Conservation (phyloP, 2,113 vertebrate genomes). For the Gymnocephalus cernua region DNA sequence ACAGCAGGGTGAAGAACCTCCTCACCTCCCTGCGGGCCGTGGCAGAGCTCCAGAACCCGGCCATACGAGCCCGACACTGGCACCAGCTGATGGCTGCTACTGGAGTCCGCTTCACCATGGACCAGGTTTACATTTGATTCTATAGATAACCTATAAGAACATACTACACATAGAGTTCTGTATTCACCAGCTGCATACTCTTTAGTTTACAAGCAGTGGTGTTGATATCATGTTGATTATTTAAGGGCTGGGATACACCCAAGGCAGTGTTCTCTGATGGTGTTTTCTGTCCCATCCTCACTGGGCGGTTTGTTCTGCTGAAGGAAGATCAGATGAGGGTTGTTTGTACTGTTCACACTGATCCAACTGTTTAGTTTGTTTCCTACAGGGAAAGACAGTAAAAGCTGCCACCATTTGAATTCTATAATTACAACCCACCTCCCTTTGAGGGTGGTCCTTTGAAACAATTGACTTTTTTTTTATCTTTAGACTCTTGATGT, state of each 20-base stretch:
- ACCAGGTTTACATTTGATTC: constrained; percentile 65
- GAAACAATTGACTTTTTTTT: too few species aligned
- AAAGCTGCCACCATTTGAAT: too few species aligned
- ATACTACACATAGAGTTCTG: not conserved
- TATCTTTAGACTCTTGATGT: too few species aligned
- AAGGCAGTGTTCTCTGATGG: constrained; percentile 11
- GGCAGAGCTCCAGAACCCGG: constrained; percentile 92
- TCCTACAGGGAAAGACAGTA: too few species aligned
- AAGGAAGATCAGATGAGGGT: not conserved
- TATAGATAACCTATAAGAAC: not conserved
- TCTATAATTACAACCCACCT: too few species aligned
- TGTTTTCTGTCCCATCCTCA: constrained; percentile 31
- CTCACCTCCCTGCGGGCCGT: constrained; percentile 89
- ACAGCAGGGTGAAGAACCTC: constrained; percentile 89
- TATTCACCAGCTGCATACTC: not conserved
- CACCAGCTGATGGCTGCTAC: constrained; percentile 91
- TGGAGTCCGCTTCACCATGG: constrained; percentile 89
- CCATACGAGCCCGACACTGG: constrained; percentile 94
- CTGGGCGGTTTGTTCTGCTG: constrained; percentile 4
- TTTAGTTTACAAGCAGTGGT: not conserved
- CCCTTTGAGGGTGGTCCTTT: too few species aligned
- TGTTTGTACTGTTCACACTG: constrained; percentile 13
- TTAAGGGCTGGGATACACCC: not conserved
- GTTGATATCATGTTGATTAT: not conserved
- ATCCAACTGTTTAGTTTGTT: constrained; percentile 23